Base-by-base conservation (phyloP, 2,113 vertebrate species). In the Spilogale gracilis region DNA sequence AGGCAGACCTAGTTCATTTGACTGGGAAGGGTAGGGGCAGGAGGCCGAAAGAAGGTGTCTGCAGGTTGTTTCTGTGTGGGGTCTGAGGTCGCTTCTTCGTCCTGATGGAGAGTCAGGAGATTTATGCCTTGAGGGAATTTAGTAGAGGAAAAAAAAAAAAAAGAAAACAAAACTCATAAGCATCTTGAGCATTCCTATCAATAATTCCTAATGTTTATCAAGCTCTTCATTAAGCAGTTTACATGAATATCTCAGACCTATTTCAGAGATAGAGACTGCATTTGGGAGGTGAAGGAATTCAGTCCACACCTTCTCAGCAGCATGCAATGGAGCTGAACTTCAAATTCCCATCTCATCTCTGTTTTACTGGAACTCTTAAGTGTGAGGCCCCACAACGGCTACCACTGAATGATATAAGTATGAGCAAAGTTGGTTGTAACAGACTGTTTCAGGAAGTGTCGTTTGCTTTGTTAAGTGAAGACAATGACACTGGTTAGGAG, bases 31-130 rank as follows among this genome's bases (percentile, higher is more conserved):
- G 76, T 52, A 54, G 25, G n/a, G 52, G 11, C 5, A 61, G 52
- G 88, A 92, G 30, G 32, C 56, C 0, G 12, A 86, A 82, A 83
- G 71, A 58, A 95, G 45, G 27, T 89, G 20, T 69, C 52, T 67
- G 11, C 17, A 65, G 58, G 60, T 96, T 96, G 91, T 89, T 97
- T 95, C 54, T 93, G 1, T 50, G 38, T 38, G 38, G 38, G 38
- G 38, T 61, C 32, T 48, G 4, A 56, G 71, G n/a, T 56, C 74
- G 18, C 79, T 95, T 83, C 83, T 32, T 25, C 65, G n/a, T 32
- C 18, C 1, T 56, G 7, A n/a, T 58, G 17, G 73, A 91, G 27
- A 82, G 18, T 91, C 60, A 48, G 43, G 27, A 80, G 9, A 74
- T 50, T 56, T 61, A 14, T 45, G 63, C 18, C 5, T 63, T 74